phyloP scores from a whole-genome alignment of 2,797 vertebrate genomes.

The Chanos chanos region DNA sequence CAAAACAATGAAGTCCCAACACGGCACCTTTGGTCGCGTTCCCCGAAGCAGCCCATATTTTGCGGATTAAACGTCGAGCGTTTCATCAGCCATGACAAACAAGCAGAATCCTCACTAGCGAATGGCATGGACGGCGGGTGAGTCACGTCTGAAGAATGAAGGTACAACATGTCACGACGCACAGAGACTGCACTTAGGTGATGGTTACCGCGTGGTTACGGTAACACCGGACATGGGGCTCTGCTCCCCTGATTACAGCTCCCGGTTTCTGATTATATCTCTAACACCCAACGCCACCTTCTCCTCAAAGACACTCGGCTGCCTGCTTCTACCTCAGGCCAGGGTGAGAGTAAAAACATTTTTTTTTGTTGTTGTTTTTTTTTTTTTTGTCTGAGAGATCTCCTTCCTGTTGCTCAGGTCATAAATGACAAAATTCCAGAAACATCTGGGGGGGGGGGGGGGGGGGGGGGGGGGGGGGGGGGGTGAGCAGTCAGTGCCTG shows the following conservation, averaged over 20 bases:
- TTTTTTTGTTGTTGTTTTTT: background rate
- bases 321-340: background rate
- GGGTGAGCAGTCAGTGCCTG: no score
- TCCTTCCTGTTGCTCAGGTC: background rate
- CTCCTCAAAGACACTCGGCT: background rate
- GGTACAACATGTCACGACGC: constrained; percentile 16
- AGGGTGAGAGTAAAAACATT: no score
- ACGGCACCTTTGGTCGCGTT: constrained; percentile 18
- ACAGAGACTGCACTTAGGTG: background rate
- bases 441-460: no score
- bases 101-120: constrained; percentile 15
- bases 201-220: background rate
- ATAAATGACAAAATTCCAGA: no score
- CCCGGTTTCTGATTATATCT: background rate
- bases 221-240: background rate
- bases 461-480: no score
- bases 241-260: constrained; percentile 29
- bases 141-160: constrained; percentile 34
- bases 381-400: background rate
- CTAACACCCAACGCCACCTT: constrained; percentile 5
- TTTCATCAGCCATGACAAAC: constrained; percentile 32
- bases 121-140: constrained; percentile 1
- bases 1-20: constrained; percentile 34
- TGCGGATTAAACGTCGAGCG: constrained; percentile 35
- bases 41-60: constrained; percentile 22